Evolutionary conservation across 2,113 vertebrate species (phyloP), one percentile per base, ranked within the genome.

Genomic region (Pterocles gutturalis): DNA sequence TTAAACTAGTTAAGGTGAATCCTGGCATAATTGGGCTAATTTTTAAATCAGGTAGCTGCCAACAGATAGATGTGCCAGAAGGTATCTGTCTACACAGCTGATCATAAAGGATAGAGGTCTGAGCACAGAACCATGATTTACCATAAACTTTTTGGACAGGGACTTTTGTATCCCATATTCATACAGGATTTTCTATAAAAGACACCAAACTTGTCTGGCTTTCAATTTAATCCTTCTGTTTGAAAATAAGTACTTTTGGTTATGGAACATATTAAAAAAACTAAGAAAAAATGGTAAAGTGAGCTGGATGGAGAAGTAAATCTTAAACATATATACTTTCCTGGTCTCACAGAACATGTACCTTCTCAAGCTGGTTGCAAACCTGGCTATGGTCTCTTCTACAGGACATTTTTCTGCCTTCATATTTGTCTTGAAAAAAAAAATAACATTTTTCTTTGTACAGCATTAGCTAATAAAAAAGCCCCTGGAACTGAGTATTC

Each of bases 401-500:
- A 34, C 7, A 60, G 7, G 4, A 55, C 1, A 0, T 48, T 75
- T 82, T 89, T 41, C 15, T 71, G 18, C 20, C n/a, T 73, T 65
- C 28, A 25, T 46, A 57, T 62, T 65, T 78, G 17, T 62, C 22
- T 78, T 51, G 13, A 70, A 70, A 70, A 70, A 38, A 69, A 54
- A 17, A 13, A 2, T 6, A 67, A 72, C 7, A 1, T 7, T 26
- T 54, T 84, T 61, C 1, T 11, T 62, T 76, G 17, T 71, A 33
- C 6, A 28, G 1, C 1, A 31, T 49, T 51, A 79, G 4, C 8
- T 76, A 80, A 86, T 13, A 15, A 16, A 90, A 79, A 78, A 29
- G 36, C 38, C 2, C 3, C 7, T 9, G n/a, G 13, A 21, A 58
- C 77, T 0, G 1, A 2, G 1, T n/a, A 31, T 55, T 51, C 24